phyloP scores from a whole-genome alignment of 2,113 vertebrate genomes.

The Scolopax mira region DNA sequence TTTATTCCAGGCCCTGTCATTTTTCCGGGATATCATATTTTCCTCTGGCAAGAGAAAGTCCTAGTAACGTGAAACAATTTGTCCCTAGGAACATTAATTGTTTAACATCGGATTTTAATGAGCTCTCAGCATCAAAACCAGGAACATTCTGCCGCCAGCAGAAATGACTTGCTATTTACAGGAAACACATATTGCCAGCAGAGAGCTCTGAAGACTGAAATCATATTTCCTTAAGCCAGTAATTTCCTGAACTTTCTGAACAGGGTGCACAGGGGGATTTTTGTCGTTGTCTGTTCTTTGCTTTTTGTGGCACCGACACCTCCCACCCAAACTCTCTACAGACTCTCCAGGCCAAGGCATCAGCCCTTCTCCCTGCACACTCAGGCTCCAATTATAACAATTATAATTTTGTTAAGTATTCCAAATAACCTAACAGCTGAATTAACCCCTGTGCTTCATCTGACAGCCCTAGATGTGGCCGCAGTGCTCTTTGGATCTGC shows the following conservation, averaged over 20 bases:
- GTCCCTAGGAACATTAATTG: conserved; percentile 5
- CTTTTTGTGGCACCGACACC: neutral
- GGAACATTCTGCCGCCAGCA: neutral
- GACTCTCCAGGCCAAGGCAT: fast-evolving
- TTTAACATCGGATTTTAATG: conserved; percentile 1
- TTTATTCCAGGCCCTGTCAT: neutral
- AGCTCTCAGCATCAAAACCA: neutral
- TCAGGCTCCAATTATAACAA: neutral
- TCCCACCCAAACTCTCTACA: neutral
- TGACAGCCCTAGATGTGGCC: neutral
- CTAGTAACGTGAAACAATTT: neutral
- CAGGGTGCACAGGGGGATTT: fast-evolving
- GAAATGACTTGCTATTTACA: neutral
- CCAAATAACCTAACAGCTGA: neutral
- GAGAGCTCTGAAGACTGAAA: neutral
- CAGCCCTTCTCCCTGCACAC: neutral
- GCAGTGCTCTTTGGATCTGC: fast-evolving
- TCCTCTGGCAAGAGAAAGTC: neutral
- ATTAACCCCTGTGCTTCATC: neutral
- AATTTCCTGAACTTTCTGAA: neutral
- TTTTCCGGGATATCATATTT: neutral
- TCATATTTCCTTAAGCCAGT: neutral
- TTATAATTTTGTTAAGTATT: fast-evolving
- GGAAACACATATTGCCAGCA: fast-evolving
- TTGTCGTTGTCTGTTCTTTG: neutral